Base-by-base conservation (phyloP, 2,888 invertebrate species). In the Scaptomyza cyrtandrae region DNA sequence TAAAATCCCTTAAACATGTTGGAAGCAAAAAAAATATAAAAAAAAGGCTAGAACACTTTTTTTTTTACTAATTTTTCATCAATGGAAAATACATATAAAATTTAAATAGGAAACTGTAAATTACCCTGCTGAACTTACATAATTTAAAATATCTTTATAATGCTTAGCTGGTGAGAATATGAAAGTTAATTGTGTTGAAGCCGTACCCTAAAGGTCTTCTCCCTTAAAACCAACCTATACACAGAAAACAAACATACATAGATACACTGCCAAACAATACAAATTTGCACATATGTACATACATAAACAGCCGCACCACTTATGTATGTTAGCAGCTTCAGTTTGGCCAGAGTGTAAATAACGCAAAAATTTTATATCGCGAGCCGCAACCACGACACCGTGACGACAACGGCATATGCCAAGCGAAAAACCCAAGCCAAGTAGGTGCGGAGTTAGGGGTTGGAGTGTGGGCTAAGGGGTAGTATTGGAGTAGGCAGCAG, bases 371-470 rank as follows among this genome's bases (percentile, higher is more conserved):
- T 63, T 41, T 81, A 80, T 74, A 81, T 83, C 69, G 79, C 75
- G 75, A 61, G 55, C 70, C 81, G 67, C 69, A 88, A 79, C 85
- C 88, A 81, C 87, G 75, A 84, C 80, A 88, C 81, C 86, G 83
- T 84, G 86, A 85, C 86, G 72, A 73, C 72, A 78, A 63, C 66
- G 68, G 71, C 86, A 83, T 69, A 71, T 80, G 86, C 53, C 71
- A 62, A 37, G 64, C 27, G 78, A 63, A 27, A n/a, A 27, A 4
- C 10, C 31, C 44, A 24, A 39, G 53, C 53, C 31, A 31, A 39
- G 37, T 11, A 14, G 14, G 41, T 16, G 41, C 10, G 41, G 16
- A 35, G 58, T 13, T 31, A 48, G 50, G 16, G 45, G 24, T 24
- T 24, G 24, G 24, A 24, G 41, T 41, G 41, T 16, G 41, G 16